Conservation (phyloP, 1,140 invertebrate genomes). For the Oncopodura yosiiana region DNA sequence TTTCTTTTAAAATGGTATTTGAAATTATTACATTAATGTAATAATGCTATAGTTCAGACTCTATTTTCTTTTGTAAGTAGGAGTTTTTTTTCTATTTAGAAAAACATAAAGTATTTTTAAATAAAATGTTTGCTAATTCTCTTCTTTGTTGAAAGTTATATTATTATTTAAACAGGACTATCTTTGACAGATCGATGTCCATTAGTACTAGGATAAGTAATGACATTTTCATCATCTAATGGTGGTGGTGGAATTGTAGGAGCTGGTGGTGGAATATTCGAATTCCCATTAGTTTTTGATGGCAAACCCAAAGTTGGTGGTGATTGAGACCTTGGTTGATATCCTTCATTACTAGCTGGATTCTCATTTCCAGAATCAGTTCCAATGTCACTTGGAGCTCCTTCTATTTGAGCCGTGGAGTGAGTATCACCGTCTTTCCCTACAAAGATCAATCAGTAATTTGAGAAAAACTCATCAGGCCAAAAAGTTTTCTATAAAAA, state of each 20-base stretch:
- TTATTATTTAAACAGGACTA: conserved; percentile 34
- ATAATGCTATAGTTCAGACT: too few relatives aligned
- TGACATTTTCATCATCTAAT: conserved; percentile 24
- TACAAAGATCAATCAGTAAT: conserved; percentile 16
- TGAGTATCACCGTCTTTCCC: conserved; percentile 27
- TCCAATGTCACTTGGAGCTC: conserved; percentile 19
- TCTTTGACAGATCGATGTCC: conserved; percentile 32
- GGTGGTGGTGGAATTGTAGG: conserved; percentile 33
- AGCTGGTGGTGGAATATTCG: conserved; percentile 29
- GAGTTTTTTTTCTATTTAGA: too few relatives aligned
- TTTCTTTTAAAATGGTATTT: too few relatives aligned
- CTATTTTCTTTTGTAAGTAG: too few relatives aligned
- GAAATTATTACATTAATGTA: too few relatives aligned
- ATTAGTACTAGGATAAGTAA: conserved; percentile 21
- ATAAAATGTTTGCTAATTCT: too few relatives aligned
- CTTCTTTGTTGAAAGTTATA: too few relatives aligned
- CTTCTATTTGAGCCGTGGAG: conserved; percentile 32
- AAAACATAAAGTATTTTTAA: too few relatives aligned
- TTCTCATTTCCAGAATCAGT: conserved; percentile 30
- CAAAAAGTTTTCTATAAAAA: conserved; percentile 3
- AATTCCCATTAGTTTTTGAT: conserved; percentile 25
- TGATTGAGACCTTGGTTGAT: conserved; percentile 13
- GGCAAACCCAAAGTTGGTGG: conserved; percentile 16
- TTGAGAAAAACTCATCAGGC: conserved; percentile 32
- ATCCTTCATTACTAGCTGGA: conserved; percentile 1